A percentile compares a stretch with the other conserved stretches of the same genome.
Evolutionary conservation across 2,797 vertebrate species (phyloP).

Genomic region (Macroramphosus scolopax): DNA sequence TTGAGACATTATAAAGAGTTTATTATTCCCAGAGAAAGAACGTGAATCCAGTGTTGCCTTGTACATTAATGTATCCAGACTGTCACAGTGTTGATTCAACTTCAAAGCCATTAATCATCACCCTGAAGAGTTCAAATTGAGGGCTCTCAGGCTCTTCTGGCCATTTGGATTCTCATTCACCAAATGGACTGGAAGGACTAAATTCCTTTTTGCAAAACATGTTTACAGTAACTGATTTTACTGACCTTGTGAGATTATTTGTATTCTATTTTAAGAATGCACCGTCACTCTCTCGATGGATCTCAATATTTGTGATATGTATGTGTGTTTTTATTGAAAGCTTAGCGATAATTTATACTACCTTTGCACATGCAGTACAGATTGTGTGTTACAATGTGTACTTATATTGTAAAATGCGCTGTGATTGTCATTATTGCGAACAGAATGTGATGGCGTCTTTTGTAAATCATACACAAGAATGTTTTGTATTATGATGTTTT

Average conservation of each 20-base stretch:
- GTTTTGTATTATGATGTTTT: conserved; percentile 63
- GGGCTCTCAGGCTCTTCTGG: conserved; percentile 11
- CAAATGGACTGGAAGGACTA: conserved; percentile 29
- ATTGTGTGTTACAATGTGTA: conserved; percentile 52
- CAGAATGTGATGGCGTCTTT: conserved; percentile 38
- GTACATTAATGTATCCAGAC: conserved; percentile 42
- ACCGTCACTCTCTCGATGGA: conserved; percentile 48
- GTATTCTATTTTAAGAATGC: conserved; percentile 51
- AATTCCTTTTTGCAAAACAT: conserved; percentile 4
- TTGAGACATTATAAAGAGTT: conserved; percentile 12
- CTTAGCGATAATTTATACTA: conserved; percentile 54
- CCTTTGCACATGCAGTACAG: conserved; percentile 34
- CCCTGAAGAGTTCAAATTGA: conserved; percentile 29
- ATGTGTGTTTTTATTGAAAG: conserved; percentile 48
- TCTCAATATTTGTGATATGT: conserved; percentile 47
- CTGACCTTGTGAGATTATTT: conserved; percentile 28
- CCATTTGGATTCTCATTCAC: conserved; percentile 17
- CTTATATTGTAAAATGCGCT: conserved; percentile 51
- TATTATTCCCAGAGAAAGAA: conserved; percentile 23
- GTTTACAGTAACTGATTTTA: conserved; percentile 45
- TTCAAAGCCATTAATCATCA: conserved; percentile 29
- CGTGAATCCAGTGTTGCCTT: conserved; percentile 34
- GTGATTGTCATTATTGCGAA: conserved; percentile 54
- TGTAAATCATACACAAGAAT: conserved; percentile 43
- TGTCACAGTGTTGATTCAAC: conserved; percentile 35